Evolutionary conservation across 2,888 invertebrate genomes (phyloP).

Genomic region (Pheosia tremula): DNA sequence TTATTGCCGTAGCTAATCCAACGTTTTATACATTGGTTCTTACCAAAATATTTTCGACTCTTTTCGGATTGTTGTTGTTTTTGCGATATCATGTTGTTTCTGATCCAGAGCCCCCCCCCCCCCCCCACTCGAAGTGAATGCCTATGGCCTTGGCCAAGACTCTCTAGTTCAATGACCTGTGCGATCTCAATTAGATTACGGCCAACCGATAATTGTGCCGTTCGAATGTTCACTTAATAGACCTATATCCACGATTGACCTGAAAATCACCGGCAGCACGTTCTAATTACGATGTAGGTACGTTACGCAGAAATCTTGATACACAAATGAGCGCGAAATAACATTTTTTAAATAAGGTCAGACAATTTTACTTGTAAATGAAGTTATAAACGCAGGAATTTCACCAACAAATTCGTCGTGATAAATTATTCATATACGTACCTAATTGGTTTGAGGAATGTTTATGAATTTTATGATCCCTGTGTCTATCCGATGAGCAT

Average conservation of each 20-base stretch:
- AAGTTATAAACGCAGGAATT: constrained; percentile 3
- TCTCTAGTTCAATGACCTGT: neutral
- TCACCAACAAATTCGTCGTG: constrained; percentile 2
- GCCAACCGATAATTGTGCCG: constrained; percentile 2
- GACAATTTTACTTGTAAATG: constrained; percentile 8
- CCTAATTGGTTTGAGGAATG: constrained; percentile 6
- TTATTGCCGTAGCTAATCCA: too few species aligned
- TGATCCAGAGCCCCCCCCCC: too few species aligned
- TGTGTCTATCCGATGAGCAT: neutral
- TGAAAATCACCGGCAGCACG: neutral
- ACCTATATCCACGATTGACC: neutral
- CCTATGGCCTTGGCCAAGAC: neutral
- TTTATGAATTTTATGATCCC: constrained; percentile 6
- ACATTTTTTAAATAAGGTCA: constrained; percentile 5
- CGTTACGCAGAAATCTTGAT: neutral
- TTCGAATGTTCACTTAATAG: neutral
- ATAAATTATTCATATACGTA: constrained; percentile 4
- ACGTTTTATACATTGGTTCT: too few species aligned
- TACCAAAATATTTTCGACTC: too few species aligned
- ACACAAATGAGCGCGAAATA: constrained; percentile 1
- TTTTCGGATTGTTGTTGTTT: too few species aligned
- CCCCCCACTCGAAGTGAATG: too few species aligned
- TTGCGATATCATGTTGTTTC: too few species aligned
- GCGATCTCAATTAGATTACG: neutral
- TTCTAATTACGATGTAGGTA: neutral